phyloP scores from a whole-genome alignment of 1,140 invertebrate genomes.

The Araneus ventricosus region DNA sequence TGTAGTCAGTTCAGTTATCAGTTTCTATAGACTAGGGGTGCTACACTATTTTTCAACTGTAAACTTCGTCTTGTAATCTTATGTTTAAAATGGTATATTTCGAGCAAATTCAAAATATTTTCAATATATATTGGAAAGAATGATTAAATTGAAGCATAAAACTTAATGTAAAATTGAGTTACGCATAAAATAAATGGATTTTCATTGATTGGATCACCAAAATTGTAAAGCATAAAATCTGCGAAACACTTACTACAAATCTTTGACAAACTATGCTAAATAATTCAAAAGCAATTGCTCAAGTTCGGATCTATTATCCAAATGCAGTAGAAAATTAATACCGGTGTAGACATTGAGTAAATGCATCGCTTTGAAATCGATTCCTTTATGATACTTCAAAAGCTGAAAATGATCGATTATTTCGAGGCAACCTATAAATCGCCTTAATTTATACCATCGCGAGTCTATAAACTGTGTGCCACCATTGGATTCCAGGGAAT shows the following conservation, averaged over 20 bases:
- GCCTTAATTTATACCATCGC: conserved; percentile 24
- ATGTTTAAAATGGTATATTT: no score
- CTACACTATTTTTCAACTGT: no score
- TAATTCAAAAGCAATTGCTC: not conserved
- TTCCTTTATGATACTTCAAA: not conserved
- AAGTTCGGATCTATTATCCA: not conserved
- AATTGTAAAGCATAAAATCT: no score
- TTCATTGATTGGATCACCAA: no score
- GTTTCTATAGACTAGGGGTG: no score
- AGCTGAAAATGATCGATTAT: conserved; percentile 24
- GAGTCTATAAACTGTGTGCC: conserved; percentile 17
- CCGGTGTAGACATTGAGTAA: not conserved
- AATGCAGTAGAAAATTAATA: conserved; percentile 22
- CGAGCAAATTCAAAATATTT: no score
- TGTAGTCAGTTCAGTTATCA: no score
- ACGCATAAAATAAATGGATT: no score
- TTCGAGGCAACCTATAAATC: conserved; percentile 5
- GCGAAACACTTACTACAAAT: not conserved
- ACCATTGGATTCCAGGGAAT: conserved; percentile 4
- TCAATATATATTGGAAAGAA: no score
- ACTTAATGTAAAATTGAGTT: no score
- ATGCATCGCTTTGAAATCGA: conserved; percentile 8
- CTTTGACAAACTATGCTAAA: not conserved
- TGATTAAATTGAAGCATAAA: no score
- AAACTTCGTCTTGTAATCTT: no score